Conservation (phyloP, 2,797 vertebrate genomes). For the Typhlichthys subterraneus region DNA sequence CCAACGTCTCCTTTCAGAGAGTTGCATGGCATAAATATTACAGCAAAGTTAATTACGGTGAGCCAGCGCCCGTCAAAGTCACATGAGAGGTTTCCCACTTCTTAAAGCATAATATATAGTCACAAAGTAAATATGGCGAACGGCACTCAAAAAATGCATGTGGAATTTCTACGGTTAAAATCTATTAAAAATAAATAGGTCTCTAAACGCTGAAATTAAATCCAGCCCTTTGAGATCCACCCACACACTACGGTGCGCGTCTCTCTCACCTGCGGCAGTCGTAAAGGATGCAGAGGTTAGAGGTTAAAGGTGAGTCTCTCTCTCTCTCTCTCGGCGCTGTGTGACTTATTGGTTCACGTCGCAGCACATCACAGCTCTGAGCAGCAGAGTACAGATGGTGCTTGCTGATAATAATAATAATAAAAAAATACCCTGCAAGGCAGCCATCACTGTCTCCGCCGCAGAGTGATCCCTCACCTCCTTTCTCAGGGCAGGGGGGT, state of each 20-base stretch:
- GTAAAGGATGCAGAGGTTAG: constrained; percentile 66
- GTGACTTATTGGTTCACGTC: constrained; percentile 74
- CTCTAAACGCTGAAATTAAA: background rate
- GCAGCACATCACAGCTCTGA: constrained; percentile 68
- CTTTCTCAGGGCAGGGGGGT: constrained; percentile 39
- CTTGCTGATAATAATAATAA: constrained; percentile 61
- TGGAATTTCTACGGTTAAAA: no score
- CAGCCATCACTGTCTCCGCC: constrained; percentile 48
- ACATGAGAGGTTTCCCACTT: no score
- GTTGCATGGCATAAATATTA: constrained; percentile 66
- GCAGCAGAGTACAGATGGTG: constrained; percentile 75
- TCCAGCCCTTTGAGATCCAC: background rate
- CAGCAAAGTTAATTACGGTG: constrained; percentile 72
- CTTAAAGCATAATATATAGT: background rate
- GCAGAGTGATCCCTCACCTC: constrained; percentile 50
- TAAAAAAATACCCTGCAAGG: constrained; percentile 43
- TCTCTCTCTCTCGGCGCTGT: constrained; percentile 36
- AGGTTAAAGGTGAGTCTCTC: constrained; percentile 66
- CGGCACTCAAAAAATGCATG: no score
- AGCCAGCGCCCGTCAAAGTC: constrained; percentile 15
- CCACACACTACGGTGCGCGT: constrained; percentile 44
- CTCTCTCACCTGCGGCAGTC: constrained; percentile 54
- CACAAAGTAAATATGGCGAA: background rate
- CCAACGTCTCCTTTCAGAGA: constrained; percentile 63
- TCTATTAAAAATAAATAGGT: no score